Evolutionary conservation across 2,888 invertebrate genomes (phyloP).

Genomic region (Drosophila testacea): DNA sequence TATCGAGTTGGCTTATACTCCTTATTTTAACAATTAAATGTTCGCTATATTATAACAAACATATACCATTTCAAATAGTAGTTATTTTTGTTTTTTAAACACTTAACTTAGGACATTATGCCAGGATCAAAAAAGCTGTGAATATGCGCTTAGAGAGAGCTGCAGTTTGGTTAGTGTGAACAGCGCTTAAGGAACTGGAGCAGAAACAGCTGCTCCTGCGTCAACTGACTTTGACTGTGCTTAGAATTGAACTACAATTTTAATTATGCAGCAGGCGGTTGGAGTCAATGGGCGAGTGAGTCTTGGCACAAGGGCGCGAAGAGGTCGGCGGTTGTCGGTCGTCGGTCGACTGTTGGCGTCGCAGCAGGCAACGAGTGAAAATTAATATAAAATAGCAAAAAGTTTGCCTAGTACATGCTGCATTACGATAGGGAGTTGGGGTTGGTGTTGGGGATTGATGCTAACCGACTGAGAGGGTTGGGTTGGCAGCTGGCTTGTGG

Average conservation of each 20-base stretch:
- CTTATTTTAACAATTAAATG: too few relatives aligned
- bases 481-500: slow-evolving; percentile 48
- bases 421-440: slow-evolving; percentile 32
- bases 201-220: slow-evolving; percentile 31
- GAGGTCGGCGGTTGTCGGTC: slow-evolving; percentile 27
- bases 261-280: slow-evolving; percentile 70
- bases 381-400: slow-evolving; percentile 74
- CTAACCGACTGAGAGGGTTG: slow-evolving; percentile 1
- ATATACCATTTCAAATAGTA: too few relatives aligned
- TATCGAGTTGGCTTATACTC: too few relatives aligned
- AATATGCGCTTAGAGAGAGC: not conserved
- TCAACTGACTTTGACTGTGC: slow-evolving; percentile 43
- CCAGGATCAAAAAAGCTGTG: not conserved
- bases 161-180: slow-evolving; percentile 28
- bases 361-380: slow-evolving; percentile 49
- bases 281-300: slow-evolving; percentile 26
- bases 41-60: too few relatives aligned
- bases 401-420: slow-evolving; percentile 63
- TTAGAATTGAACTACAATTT: slow-evolving; percentile 71
- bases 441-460: not conserved
- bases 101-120: not conserved
- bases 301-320: slow-evolving; percentile 59
- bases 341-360: not conserved
- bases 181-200: slow-evolving; percentile 15
- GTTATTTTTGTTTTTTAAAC: too few relatives aligned